These are phyloP conservation scores for Eudasyphora cyanicolor DNA, from an alignment of 2,888 invertebrate species.

Conservation along the genomic window DNA sequence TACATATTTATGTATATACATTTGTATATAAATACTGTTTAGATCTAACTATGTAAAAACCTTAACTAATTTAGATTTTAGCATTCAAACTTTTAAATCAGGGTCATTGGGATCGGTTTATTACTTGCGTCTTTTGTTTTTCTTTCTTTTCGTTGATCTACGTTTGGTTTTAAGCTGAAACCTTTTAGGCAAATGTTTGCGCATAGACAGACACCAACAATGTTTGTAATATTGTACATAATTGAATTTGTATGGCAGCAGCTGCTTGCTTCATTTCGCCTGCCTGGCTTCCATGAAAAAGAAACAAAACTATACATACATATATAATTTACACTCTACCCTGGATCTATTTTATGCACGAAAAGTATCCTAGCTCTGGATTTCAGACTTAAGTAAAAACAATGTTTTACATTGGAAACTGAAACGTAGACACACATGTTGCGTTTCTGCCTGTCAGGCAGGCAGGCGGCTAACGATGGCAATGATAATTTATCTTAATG, in stretches of 20 bases:
- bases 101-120: not conserved
- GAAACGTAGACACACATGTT: constrained; percentile 10
- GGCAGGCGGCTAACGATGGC: not conserved
- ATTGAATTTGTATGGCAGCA: constrained; percentile 44
- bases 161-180: not conserved
- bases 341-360: not conserved
- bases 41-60: not conserved
- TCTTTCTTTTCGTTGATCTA: not conserved
- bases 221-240: constrained; percentile 20
- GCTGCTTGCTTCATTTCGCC: too few species aligned
- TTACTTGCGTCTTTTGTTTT: not conserved
- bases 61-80: not conserved
- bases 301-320: not conserved
- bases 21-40: too few species aligned
- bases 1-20: not conserved
- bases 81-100: not conserved
- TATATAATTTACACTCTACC: not conserved
- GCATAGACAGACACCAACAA: not conserved
- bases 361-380: not conserved
- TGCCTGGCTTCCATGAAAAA: constrained; percentile 24
- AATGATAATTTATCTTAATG: not conserved
- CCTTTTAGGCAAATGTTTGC: not conserved
- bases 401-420: not conserved
- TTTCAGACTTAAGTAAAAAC: not conserved
- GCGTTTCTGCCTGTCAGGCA: not conserved